Conservation (phyloP, 2,113 vertebrate genomes). For the Ictalurus furcatus region DNA sequence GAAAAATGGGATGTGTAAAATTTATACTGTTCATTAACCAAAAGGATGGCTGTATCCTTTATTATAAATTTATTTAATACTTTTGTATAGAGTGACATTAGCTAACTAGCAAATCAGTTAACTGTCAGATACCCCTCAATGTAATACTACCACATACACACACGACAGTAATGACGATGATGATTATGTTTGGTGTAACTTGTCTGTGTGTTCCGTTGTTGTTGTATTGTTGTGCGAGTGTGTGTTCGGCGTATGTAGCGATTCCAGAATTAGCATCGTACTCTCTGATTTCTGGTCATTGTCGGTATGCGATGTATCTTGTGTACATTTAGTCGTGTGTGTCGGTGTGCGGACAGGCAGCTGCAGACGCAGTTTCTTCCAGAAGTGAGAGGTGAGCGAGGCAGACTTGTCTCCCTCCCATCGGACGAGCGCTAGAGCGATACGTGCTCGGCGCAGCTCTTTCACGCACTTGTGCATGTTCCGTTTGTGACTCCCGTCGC, state of each 20-base stretch:
- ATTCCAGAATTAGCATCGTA: not conserved
- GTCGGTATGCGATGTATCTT: not conserved
- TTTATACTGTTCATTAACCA: not conserved
- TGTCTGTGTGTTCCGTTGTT: not conserved
- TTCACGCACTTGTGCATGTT: conserved; percentile 74
- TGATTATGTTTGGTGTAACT: not conserved
- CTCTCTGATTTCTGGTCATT: not conserved
- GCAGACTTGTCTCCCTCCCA: conserved; percentile 91
- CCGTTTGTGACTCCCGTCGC: not conserved
- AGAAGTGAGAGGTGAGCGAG: conserved; percentile 85
- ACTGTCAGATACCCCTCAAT: not conserved
- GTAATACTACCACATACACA: not conserved
- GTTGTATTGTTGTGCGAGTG: not conserved
- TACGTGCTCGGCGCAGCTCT: conserved; percentile 84
- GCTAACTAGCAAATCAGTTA: not conserved
- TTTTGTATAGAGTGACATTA: not conserved
- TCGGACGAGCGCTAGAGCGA: conserved; percentile 84
- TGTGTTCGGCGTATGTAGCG: not conserved
- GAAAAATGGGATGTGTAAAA: not conserved
- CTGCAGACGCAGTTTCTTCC: conserved; percentile 90
- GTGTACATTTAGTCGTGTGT: conserved; percentile 18
- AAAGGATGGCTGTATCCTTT: not conserved
- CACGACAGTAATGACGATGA: too few species aligned
- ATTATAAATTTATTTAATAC: not conserved
- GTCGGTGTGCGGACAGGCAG: conserved; percentile 78